phyloP scores from a whole-genome alignment of 2,888 invertebrate species.

The Hipparchia semele region DNA sequence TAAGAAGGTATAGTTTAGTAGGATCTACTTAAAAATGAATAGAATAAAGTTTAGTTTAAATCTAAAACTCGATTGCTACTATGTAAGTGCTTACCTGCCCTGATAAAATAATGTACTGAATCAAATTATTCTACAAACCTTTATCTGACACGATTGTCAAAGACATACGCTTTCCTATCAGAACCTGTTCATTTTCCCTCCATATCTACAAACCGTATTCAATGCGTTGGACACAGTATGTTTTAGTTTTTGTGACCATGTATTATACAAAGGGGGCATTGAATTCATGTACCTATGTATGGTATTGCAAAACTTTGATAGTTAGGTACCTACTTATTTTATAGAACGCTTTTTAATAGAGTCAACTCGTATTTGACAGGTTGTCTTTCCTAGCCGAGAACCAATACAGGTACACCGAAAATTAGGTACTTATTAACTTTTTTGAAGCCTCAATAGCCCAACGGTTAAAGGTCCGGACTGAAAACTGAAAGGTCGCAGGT shows the following conservation, averaged over 20 bases:
- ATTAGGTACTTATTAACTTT: no score
- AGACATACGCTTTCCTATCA: background rate
- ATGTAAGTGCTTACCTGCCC: background rate
- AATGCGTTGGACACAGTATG: constrained; percentile 3
- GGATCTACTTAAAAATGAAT: no score
- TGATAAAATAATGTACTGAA: background rate
- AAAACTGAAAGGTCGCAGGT: no score
- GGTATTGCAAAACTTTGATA: background rate
- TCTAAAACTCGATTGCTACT: background rate
- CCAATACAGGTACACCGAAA: no score
- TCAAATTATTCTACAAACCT: constrained; percentile 3
- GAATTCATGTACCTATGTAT: background rate
- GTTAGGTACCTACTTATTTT: background rate
- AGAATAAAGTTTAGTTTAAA: no score
- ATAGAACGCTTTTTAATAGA: background rate
- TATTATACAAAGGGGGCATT: constrained; percentile 9
- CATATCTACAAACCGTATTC: constrained; percentile 2
- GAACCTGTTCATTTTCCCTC: constrained; percentile 5
- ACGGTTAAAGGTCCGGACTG: no score
- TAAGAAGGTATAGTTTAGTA: no score
- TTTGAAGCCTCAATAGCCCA: no score
- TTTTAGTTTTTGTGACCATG: constrained; percentile 3
- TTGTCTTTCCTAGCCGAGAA: no score
- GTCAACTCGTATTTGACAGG: background rate
- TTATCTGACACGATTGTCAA: background rate